phyloP scores from a whole-genome alignment of 2,888 invertebrate species.

The Leptopilina myrica region DNA sequence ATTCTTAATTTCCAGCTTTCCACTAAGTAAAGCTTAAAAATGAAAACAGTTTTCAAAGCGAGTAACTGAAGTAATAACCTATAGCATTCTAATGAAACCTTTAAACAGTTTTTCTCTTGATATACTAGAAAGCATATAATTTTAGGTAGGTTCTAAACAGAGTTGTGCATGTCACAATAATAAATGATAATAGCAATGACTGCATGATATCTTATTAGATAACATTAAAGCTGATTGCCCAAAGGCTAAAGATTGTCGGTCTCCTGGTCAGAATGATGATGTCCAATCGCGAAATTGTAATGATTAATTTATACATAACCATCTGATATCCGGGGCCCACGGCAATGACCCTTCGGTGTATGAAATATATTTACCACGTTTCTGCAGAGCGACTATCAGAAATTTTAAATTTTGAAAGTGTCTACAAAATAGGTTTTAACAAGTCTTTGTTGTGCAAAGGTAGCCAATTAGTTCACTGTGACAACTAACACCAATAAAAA shows the following conservation, averaged over 20 bases:
- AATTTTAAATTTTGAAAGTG: too few species aligned
- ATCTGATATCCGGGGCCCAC: constrained; percentile 63
- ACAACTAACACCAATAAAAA: too few species aligned
- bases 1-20: too few species aligned
- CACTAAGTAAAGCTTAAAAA: not conserved
- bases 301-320: constrained; percentile 66
- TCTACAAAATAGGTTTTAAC: not conserved
- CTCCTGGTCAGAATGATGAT: constrained; percentile 57
- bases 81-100: too few species aligned
- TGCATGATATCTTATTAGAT: constrained; percentile 71
- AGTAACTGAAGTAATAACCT: too few species aligned
- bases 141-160: not conserved
- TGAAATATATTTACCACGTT: constrained; percentile 29
- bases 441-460: too few species aligned
- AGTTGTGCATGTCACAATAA: constrained; percentile 55
- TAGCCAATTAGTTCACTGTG: too few species aligned
- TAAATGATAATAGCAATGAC: constrained; percentile 64
- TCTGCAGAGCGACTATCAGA: constrained; percentile 19
- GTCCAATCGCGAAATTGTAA: constrained; percentile 65
- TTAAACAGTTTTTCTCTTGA: too few species aligned
- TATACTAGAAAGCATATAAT: too few species aligned
- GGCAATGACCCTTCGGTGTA: constrained; percentile 52
- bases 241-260: constrained; percentile 46
- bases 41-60: too few species aligned
- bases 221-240: constrained; percentile 54